phyloP scores from a whole-genome alignment of 2,797 vertebrate genomes.

The Cheirogaleus major region DNA sequence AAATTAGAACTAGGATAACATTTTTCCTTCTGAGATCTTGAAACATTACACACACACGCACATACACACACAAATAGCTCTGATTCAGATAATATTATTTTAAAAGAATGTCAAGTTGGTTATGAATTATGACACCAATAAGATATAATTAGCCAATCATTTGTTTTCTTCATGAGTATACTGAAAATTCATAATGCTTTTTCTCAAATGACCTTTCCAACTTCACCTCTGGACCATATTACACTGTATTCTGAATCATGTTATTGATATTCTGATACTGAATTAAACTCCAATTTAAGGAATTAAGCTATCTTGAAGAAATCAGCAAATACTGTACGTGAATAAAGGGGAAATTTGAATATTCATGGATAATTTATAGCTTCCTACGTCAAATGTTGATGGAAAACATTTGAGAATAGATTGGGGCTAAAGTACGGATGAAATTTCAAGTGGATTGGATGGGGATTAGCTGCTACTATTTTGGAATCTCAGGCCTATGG shows the following conservation, averaged over 20 bases:
- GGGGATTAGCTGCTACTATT: slow-evolving; percentile 75
- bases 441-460: slow-evolving; percentile 56
- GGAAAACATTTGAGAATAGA: slow-evolving; percentile 61
- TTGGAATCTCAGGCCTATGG: slow-evolving; percentile 56
- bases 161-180: slow-evolving; percentile 32
- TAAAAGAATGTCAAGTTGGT: background rate
- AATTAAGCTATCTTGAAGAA: background rate
- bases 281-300: slow-evolving; percentile 14
- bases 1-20: background rate
- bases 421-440: slow-evolving; percentile 59
- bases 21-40: background rate
- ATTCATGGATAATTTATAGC: slow-evolving; percentile 58
- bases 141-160: slow-evolving; percentile 18
- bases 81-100: background rate
- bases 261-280: background rate
- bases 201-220: background rate
- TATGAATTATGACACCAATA: slow-evolving; percentile 22
- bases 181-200: slow-evolving; percentile 7
- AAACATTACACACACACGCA: background rate
- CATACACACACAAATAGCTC: background rate
- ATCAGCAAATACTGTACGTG: background rate
- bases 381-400: slow-evolving; percentile 57
- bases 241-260: background rate
- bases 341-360: background rate
- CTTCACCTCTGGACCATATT: background rate